Evolutionary conservation across 2,888 invertebrate species (phyloP), one percentile per base, ranked within the genome.

Genomic region (Tolmerus cingulatus): DNA sequence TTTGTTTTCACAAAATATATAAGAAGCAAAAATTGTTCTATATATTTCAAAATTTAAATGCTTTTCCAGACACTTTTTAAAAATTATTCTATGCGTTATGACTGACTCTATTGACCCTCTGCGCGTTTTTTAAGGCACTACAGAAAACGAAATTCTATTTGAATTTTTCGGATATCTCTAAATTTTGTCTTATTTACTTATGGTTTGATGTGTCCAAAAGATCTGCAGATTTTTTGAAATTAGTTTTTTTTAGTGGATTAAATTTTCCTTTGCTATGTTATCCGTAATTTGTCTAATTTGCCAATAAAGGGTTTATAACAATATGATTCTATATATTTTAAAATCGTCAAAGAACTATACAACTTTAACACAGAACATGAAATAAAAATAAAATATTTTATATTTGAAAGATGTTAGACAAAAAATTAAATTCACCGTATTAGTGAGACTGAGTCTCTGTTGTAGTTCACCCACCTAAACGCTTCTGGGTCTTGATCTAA

Each of bases 401-500:
- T 9, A 78, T 51, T 27, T 55, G 7, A 27, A 81, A 81, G 19
- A 74, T 85, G 19, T 74, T 85, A 85, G 43, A 85, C 43, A 30
- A 43, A 74, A 82, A 90, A 89, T 87, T 88, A 87, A 89, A 90
- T 90, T 90, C 90, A 90, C 90, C 90, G 90, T 90, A 90, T 90
- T 87, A 90, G 90, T 85, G 90, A 90, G 81, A 90, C 90, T 88
- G 90, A 89, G 89, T 90, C 89, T 88, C 90, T 89, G 88, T 89
- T 89, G 89, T 89, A 90, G 89, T 90, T 89, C 89, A 90, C 90
- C 90, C 90, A 92, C 93, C 93, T 91, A 89, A 93, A 93, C 82
- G 92, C 91, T 89, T 93, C 93, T n/a, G 92, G 91, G 90, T 93
- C 92, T 88, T 91, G 91, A 74, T 92, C 91, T 66, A 57, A 57